Percentiles rank a stretch among this genome's conserved stretches.
Conservation (phyloP, 2,888 invertebrate species). For the Sinotaia quadrata region DNA sequence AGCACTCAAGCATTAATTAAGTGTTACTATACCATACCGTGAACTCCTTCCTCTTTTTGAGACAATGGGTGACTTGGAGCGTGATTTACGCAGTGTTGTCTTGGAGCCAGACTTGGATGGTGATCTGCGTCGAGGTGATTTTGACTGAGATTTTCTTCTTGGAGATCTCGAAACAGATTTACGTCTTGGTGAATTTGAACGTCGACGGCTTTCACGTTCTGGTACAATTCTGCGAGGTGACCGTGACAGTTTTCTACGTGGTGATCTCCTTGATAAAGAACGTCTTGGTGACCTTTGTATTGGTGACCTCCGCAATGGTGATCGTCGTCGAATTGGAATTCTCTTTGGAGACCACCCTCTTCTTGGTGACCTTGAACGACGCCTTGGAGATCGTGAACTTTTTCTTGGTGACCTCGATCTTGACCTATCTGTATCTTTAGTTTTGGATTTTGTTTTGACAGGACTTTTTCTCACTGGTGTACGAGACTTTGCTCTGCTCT, state of each 20-base stretch:
- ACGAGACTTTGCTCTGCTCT: conserved; percentile 14
- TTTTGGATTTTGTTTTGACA: conserved; percentile 16
- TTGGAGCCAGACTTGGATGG: neutral
- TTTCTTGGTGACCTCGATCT: conserved; percentile 11
- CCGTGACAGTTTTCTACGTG: neutral
- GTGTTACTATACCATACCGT: too few species aligned
- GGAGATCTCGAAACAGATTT: conserved; percentile 37
- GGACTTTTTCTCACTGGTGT: conserved; percentile 10
- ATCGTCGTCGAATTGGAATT: neutral
- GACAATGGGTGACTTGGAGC: conserved; percentile 23
- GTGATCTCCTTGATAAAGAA: conserved; percentile 20
- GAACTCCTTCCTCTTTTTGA: conserved; percentile 34
- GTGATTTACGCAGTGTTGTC: conserved; percentile 1
- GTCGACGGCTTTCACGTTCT: conserved; percentile 7
- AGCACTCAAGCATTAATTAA: too few species aligned
- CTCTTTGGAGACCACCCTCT: conserved; percentile 5
- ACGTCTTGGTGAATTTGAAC: conserved; percentile 19
- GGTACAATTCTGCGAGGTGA: conserved; percentile 5
- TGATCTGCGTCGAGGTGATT: conserved; percentile 6
- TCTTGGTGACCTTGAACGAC: conserved; percentile 11
- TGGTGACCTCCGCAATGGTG: conserved; percentile 18
- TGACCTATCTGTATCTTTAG: conserved; percentile 22
- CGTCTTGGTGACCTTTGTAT: conserved; percentile 21
- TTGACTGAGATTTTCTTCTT: conserved; percentile 10
- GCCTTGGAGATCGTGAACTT: conserved; percentile 22